phyloP scores from a whole-genome alignment of 2,888 invertebrate species.

The Steinernema scapterisci region DNA sequence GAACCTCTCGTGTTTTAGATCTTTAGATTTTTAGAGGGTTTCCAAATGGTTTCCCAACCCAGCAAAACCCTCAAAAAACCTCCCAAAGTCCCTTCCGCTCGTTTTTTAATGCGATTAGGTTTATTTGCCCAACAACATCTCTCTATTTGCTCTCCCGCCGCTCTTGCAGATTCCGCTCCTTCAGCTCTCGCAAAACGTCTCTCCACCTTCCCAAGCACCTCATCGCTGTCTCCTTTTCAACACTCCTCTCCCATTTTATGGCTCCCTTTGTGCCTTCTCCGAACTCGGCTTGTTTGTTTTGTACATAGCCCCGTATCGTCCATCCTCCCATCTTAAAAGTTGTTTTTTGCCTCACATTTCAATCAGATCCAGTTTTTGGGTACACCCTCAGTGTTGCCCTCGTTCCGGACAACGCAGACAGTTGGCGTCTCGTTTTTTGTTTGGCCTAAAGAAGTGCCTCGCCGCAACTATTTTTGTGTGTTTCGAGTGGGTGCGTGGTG shows the following conservation, averaged over 20 bases:
- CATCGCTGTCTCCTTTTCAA: neutral
- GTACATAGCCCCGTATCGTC: neutral
- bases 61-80: no score
- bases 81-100: no score
- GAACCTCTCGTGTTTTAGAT: no score
- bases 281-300: neutral
- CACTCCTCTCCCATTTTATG: neutral
- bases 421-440: neutral
- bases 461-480: neutral
- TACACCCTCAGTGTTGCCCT: neutral
- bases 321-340: neutral
- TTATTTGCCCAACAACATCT: neutral
- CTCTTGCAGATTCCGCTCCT: neutral
- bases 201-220: neutral
- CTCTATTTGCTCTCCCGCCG: neutral
- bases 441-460: neutral
- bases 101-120: slow-evolving; percentile 18
- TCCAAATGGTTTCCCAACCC: no score
- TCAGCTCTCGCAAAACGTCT: neutral
- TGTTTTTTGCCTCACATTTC: slow-evolving; percentile 18
- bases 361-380: neutral
- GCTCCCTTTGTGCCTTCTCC: slow-evolving; percentile 14
- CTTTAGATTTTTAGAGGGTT: no score
- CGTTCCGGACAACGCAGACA: slow-evolving; percentile 14
- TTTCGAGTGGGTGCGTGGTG: neutral